These are phyloP conservation scores for Umimayanthus chanpuru DNA, from an alignment of 92 coral and sea anemone species.

Conservation along the genomic window DNA sequence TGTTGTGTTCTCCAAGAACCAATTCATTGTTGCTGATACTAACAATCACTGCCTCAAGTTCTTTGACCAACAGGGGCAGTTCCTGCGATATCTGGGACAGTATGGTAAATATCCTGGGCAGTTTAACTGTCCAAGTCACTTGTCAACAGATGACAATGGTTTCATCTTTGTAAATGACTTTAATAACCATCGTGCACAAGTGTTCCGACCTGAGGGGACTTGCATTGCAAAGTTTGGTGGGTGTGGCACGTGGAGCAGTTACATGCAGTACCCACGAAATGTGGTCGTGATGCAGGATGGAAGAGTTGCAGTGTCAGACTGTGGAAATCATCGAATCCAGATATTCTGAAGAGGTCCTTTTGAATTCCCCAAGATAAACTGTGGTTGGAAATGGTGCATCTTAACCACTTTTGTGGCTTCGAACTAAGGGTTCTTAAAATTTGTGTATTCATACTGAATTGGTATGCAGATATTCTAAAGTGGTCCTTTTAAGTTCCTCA, in stretches of 20 bases:
- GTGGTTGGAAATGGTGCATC: not conserved
- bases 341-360: slow-evolving; percentile 8
- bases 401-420: not conserved
- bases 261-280: slow-evolving; percentile 51
- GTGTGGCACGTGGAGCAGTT: slow-evolving; percentile 30
- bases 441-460: no score
- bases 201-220: slow-evolving; percentile 38
- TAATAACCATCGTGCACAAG: slow-evolving; percentile 39
- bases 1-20: slow-evolving; percentile 42
- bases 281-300: slow-evolving; percentile 41
- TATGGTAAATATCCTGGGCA: not conserved
- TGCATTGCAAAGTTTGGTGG: slow-evolving; percentile 32
- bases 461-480: slow-evolving; percentile 45
- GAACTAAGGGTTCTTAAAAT: no score
- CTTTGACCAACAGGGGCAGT: slow-evolving; percentile 45
- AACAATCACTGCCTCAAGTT: slow-evolving; percentile 44
- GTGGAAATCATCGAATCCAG: slow-evolving; percentile 54
- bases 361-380: not conserved
- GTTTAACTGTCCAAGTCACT: slow-evolving; percentile 34
- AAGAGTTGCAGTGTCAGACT: slow-evolving; percentile 42
- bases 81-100: slow-evolving; percentile 17
- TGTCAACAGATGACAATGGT: slow-evolving; percentile 53
- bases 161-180: slow-evolving; percentile 56
- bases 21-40: slow-evolving; percentile 60
- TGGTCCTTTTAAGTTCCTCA: not conserved